Percentiles rank a stretch among this genome's conserved stretches.
Conservation (phyloP, 1,140 invertebrate species). For the Drosophila nigromelanica region DNA sequence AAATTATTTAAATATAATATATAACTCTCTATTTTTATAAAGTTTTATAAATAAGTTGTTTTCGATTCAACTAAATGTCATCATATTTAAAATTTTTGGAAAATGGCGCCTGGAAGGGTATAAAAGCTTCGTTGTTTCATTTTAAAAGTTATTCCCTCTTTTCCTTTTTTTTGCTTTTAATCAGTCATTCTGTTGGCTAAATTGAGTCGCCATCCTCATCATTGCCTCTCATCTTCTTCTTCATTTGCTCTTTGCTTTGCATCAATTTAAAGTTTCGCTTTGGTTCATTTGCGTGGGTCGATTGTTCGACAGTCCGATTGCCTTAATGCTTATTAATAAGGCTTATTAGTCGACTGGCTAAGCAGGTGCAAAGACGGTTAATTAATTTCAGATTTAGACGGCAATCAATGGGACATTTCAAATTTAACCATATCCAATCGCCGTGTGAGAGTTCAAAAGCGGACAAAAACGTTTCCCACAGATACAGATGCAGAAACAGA, state of each 20-base stretch:
- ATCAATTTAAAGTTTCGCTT: slow-evolving; percentile 37
- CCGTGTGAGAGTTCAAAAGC: slow-evolving; percentile 35
- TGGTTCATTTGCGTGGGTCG: slow-evolving; percentile 62
- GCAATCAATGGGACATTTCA: slow-evolving; percentile 41
- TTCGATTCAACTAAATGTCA: neutral
- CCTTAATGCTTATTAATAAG: slow-evolving; percentile 68
- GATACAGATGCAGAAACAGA: neutral
- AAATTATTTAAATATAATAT: too few species aligned
- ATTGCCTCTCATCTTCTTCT: slow-evolving; percentile 27
- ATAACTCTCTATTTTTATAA: too few species aligned
- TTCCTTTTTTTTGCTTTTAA: slow-evolving; percentile 56
- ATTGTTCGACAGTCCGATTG: slow-evolving; percentile 44
- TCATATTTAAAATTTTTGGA: neutral
- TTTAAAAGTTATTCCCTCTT: neutral
- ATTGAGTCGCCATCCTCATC: slow-evolving; percentile 66
- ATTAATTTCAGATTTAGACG: slow-evolving; percentile 60
- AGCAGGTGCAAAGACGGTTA: slow-evolving; percentile 70
- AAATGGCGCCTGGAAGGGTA: slow-evolving; percentile 5
- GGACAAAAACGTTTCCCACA: slow-evolving; percentile 20
- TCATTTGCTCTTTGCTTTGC: slow-evolving; percentile 21
- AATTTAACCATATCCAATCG: slow-evolving; percentile 37
- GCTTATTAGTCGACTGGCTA: slow-evolving; percentile 67
- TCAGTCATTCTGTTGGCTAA: slow-evolving; percentile 78
- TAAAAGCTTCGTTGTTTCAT: slow-evolving; percentile 16
- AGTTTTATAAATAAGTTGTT: neutral